Base-by-base conservation (phyloP, 2,888 invertebrate species). In the Drosophila macrospina region DNA sequence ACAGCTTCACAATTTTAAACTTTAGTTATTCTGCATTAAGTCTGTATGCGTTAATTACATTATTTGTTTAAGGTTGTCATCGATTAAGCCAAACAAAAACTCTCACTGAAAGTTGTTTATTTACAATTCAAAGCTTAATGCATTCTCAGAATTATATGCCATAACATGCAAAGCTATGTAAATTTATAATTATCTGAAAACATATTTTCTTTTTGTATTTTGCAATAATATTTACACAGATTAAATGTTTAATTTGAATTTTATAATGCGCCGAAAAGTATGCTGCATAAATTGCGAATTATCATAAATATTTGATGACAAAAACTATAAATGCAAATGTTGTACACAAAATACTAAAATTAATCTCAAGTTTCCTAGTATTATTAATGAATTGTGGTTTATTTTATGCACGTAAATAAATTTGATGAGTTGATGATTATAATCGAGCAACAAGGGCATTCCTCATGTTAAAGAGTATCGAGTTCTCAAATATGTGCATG, bases 131-230 rank as follows among this genome's bases (percentile, higher is more conserved):
- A 24, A 37, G 8, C 26, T 57, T 11, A 30, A 48, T 30, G 3
- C 15, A 39, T 45, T 36, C 26, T 39, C 39, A 8, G n/a, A 41
- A 6, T 4, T 13, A 4, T 4, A n/a, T 34, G 34, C 20, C 20
- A 20, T 30, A 11, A 15, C 16, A 10, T 6, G 15, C 28, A 15
- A 45, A 55, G 15, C 11, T 13, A 28, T 28, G 11, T 28, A 54
- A 66, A 73, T 50, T 32, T 34, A 8, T 15, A 20, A 39, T 26
- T n/a, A 39, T 10, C 11, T 51, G 30, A 39, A 4, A 30, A 11
- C n/a, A 37, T 48, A 11, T 28, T 30, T 57, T 3, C 3, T 20
- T 20, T 20, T 20, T 20, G 20, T 20, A 3, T 30, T 41, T 8
- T 39, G 20, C 30, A 41, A 20, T 41, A 39, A n/a, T 28, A n/a